Evolutionary conservation across 2,888 invertebrate species (phyloP).

Genomic region (Polyploca ridens): DNA sequence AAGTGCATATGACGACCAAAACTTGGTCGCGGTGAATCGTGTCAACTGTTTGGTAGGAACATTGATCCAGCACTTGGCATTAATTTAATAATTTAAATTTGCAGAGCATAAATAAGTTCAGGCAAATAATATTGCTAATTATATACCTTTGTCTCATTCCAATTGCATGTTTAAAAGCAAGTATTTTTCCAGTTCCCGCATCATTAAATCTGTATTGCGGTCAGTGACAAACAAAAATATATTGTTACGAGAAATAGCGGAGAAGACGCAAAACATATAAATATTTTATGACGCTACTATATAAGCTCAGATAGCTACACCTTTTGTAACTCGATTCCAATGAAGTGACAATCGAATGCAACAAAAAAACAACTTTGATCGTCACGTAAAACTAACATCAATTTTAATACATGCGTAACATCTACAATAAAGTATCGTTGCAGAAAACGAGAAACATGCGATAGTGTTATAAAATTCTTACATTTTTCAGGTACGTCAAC

Average conservation of each 20-base stretch:
- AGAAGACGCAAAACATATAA: conserved; percentile 45
- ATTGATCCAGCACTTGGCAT: conserved; percentile 14
- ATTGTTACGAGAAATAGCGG: conserved; percentile 46
- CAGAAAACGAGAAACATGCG: conserved; percentile 21
- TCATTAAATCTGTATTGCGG: conserved; percentile 54
- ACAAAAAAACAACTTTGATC: not conserved
- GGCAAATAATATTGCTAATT: conserved; percentile 19
- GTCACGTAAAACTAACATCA: not conserved
- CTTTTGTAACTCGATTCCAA: conserved; percentile 3
- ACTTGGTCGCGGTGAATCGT: conserved; percentile 48
- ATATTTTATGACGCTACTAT: conserved; percentile 34
- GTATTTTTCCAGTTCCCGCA: conserved; percentile 33
- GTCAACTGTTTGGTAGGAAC: conserved; percentile 55
- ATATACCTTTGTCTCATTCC: conserved; percentile 34
- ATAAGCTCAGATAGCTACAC: conserved; percentile 22
- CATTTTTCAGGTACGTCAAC: conserved; percentile 66
- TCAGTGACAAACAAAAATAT: conserved; percentile 53
- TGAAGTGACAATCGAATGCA: not conserved
- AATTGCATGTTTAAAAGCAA: conserved; percentile 27
- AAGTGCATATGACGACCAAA: conserved; percentile 56
- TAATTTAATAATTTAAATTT: too few relatives aligned
- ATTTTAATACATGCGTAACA: not conserved
- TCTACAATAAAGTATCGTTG: conserved; percentile 14
- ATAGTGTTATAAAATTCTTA: conserved; percentile 41
- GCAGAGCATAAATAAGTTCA: too few relatives aligned